Conservation (phyloP, 2,797 vertebrate species). For the Anguilla marmorata region DNA sequence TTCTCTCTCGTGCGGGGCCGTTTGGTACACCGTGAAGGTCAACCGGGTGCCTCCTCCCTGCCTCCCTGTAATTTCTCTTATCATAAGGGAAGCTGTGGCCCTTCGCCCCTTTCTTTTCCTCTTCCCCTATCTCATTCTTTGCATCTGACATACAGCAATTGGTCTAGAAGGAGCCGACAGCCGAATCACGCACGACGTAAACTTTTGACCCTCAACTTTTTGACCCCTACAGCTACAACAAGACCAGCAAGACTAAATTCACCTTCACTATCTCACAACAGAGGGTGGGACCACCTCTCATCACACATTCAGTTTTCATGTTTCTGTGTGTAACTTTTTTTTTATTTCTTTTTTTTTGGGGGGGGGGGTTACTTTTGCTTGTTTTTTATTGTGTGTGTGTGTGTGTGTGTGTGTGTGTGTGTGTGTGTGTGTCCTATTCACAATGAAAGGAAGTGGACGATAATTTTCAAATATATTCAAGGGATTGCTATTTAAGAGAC, state of each 20-base stretch:
- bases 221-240: conserved; percentile 77
- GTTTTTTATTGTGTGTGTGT: background rate
- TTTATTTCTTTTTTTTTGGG: background rate
- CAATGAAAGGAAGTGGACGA: background rate
- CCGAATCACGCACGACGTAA: conserved; percentile 80
- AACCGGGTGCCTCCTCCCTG: conserved; percentile 63
- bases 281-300: background rate
- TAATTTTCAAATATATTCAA: background rate
- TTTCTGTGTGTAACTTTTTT: background rate
- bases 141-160: conserved; percentile 74
- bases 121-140: conserved; percentile 47
- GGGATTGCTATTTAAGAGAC: background rate
- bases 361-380: background rate
- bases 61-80: conserved; percentile 69
- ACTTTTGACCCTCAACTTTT: conserved; percentile 95
- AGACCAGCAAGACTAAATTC: conserved; percentile 58
- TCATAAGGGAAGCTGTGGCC: conserved; percentile 55
- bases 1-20: conserved; percentile 40
- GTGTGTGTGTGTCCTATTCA: background rate
- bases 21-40: conserved; percentile 62
- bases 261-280: conserved; percentile 38
- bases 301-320: background rate
- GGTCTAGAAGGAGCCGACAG: conserved; percentile 60
- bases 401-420: background rate
- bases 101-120: conserved; percentile 33